Evolutionary conservation across 2,797 vertebrate species (phyloP), one percentile per base, ranked within the genome.

Genomic region (Geotrypetes seraphini): DNA sequence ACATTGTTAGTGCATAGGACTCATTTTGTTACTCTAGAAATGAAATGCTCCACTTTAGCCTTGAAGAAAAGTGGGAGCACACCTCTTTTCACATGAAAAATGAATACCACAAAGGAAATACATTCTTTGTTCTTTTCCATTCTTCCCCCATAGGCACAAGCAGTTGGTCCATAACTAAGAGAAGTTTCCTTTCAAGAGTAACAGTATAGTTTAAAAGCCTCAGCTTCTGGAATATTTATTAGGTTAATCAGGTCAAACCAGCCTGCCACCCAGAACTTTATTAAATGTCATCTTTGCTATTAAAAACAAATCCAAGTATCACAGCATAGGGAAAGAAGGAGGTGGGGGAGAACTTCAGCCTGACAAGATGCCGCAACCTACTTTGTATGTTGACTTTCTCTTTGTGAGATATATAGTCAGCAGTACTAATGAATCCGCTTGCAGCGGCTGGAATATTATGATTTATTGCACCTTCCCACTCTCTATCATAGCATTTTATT

Each of bases 401-500:
- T 71, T 64, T 69, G 59, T 7, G 42, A 83, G 75, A 78, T 75
- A 79, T 79, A 81, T 71, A 77, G 77, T 61, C 68, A 69, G 64
- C 58, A 74, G 76, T 85, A 81, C 74, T 81, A 83, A 85, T 84
- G 72, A 85, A 84, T 81, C 66, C 71, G 63, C 67, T 83, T 45
- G 53, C 68, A 79, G 75, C 8, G 48, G 63, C 73, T 79, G 47
- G 69, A 77, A 76, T 84, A 79, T 79, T 75, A 82, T 85, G 83
- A 85, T 87, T 85, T 84, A 86, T 80, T 69, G 66, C 58, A 56
- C 66, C 67, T 74, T 77, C 69, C 67, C 50, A 64, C 63, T 74
- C 64, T 85, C 75, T 75, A 83, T 86, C 80, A 83, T 73, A 80
- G 68, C 79, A 72, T 81, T 84, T 83, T 84, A 84, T 78, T 83